Conservation (phyloP, 2,888 invertebrate genomes). For the Nemapogon koenigi region DNA sequence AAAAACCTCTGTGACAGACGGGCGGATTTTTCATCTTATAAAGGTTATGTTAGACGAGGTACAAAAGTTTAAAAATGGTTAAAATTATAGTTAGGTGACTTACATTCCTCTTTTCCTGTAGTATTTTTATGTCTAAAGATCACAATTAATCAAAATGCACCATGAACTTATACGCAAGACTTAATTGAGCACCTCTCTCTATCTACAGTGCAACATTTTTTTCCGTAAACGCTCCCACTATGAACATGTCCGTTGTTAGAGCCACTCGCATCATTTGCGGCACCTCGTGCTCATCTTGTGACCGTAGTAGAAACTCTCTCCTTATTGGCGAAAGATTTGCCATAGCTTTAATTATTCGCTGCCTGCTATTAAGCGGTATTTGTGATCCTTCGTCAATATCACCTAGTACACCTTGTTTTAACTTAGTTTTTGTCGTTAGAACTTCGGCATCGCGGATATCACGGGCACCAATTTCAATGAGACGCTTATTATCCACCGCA, state of each 20-base stretch:
- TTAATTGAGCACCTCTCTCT: no score
- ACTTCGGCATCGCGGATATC: slow-evolving; percentile 46
- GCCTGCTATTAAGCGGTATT: slow-evolving; percentile 37
- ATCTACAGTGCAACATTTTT: slow-evolving; percentile 50
- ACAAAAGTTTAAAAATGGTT: no score
- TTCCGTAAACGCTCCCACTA: slow-evolving; percentile 52
- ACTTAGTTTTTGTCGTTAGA: slow-evolving; percentile 35
- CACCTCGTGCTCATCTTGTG: slow-evolving; percentile 22
- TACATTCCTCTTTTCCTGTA: no score
- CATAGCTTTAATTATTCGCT: slow-evolving; percentile 31
- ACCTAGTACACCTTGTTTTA: slow-evolving; percentile 37
- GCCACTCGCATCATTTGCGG: slow-evolving; percentile 51
- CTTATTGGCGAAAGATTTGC: slow-evolving; percentile 39
- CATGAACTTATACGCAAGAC: no score
- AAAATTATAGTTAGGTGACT: no score
- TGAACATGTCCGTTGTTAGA: slow-evolving; percentile 41
- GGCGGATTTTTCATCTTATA: no score
- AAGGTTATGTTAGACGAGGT: no score
- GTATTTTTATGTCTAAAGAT: no score
- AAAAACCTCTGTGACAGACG: no score
- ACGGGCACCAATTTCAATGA: slow-evolving; percentile 43
- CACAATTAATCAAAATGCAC: no score
- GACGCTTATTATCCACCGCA: slow-evolving; percentile 39
- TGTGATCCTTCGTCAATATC: slow-evolving; percentile 32
- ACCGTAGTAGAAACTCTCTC: slow-evolving; percentile 44